Evolutionary conservation across 1,140 invertebrate species (phyloP), one percentile per base, ranked within the genome.

Genomic region (Lordiphosa clarofinis): DNA sequence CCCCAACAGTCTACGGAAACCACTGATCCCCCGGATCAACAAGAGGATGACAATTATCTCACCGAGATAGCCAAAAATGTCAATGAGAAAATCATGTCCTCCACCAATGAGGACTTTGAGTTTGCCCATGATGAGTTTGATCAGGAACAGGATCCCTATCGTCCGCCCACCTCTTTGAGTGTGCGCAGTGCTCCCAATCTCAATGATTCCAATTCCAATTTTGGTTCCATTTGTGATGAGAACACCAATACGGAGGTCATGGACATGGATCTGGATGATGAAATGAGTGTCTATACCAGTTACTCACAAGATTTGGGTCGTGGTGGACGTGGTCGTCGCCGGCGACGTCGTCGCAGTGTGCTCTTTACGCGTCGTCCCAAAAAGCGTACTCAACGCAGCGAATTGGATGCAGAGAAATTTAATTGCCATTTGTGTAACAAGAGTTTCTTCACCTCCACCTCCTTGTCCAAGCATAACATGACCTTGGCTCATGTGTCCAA

Each of bases 401-500:
- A 74, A 47, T 40, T 69, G 40, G 60, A 65, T 21, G 24, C 48
- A 4, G 78, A 74, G 4, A 87, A 86, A 37, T 84, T 70, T 35
- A 66, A 58, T 0, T 91, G 90, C 57, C 75, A 90, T 42, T 88
- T 91, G 43, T 91, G 90, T 60, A 89, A 89, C 55, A 91, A 90
- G 66, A 76, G 59, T 9, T 91, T 91, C 71, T 88, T 84, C 19
- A 81, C 89, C 7, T 48, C 81, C 9, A 89, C 89, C 4, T 90
- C 89, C 36, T 73, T 91, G 42, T 62, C 82, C 21, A 91, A 91
- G 61, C 90, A 91, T 62, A 90, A 89, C 71, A 87, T 89, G 63
- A 91, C 90, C 4, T 62, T 91, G 47, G 91, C 90, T 0, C 90
- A 91, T 31, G 90, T 91, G 33, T 90, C 90, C 8, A 91, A 91